phyloP scores from a whole-genome alignment of 2,113 vertebrate genomes.

The Calcarius ornatus region DNA sequence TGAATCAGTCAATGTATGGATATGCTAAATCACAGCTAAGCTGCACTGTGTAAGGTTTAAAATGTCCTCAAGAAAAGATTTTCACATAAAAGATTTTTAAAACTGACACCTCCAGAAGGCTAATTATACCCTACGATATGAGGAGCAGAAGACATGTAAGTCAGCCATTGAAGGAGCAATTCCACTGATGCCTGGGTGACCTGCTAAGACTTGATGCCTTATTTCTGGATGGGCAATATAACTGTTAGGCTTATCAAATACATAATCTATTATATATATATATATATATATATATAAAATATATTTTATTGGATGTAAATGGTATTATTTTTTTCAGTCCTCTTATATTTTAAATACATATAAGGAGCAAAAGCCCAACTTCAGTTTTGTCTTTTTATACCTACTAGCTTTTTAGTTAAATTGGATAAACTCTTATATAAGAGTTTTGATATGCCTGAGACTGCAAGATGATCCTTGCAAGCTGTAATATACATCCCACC shows the following conservation, averaged over 20 bases:
- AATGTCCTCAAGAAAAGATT: not conserved
- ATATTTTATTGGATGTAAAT: not conserved
- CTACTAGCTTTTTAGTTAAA: not conserved
- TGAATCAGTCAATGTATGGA: not conserved
- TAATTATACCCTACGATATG: not conserved
- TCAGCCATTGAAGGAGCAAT: not conserved
- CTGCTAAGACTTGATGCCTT: not conserved
- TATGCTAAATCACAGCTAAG: not conserved
- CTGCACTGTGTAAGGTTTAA: not conserved
- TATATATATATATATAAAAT: not conserved
- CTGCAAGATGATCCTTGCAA: not conserved
- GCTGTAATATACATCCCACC: not conserved
- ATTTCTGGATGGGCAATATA: not conserved
- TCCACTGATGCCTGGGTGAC: not conserved
- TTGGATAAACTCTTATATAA: not conserved
- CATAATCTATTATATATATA: not conserved
- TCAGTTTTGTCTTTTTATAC: not conserved
- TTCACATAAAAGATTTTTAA: not conserved
- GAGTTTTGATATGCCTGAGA: not conserved
- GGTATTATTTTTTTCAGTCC: not conserved
- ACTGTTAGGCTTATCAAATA: not conserved
- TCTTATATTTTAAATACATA: not conserved
- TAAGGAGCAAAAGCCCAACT: not conserved
- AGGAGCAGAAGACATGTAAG: not conserved
- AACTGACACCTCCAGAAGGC: not conserved